These are phyloP conservation scores for Lepidocyrtinus sp. DNA, from an alignment of 2,888 invertebrate genomes.

Conservation along the genomic window DNA sequence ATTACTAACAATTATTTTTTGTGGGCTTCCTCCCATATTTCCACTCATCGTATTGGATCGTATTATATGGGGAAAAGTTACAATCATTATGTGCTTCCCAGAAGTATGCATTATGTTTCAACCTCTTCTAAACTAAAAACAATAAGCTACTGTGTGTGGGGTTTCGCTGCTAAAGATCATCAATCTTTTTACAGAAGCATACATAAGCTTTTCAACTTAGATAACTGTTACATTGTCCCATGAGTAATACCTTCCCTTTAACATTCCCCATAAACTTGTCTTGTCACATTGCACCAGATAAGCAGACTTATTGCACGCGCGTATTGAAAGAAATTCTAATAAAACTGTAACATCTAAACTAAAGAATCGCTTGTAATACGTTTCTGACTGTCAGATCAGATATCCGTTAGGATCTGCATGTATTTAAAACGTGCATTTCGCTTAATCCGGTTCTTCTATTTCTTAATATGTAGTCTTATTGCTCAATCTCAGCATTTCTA, in stretches of 20 bases:
- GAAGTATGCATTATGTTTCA: not conserved
- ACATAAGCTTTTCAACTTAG: not conserved
- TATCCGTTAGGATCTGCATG: too few relatives aligned
- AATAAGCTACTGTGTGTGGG: constrained; percentile 19
- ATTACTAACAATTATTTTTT: constrained; percentile 53
- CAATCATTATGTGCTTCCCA: not conserved
- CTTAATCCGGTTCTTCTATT: too few relatives aligned
- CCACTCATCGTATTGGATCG: not conserved
- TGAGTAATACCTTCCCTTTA: not conserved
- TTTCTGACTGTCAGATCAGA: too few relatives aligned
- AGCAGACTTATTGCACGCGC: too few relatives aligned
- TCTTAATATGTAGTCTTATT: too few relatives aligned
- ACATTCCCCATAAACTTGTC: not conserved
- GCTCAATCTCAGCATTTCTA: too few relatives aligned
- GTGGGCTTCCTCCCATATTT: not conserved
- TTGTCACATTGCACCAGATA: constrained; percentile 12
- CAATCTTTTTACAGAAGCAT: constrained; percentile 20
- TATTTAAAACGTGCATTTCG: too few relatives aligned
- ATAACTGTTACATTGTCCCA: not conserved
- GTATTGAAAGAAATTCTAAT: too few relatives aligned
- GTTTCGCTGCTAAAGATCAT: constrained; percentile 24
- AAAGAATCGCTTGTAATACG: too few relatives aligned
- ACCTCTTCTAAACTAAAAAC: not conserved
- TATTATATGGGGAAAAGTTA: too few relatives aligned
- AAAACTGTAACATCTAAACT: too few relatives aligned